Evolutionary conservation across 1,140 invertebrate genomes (phyloP).

Genomic region (Drosophila grimshawi): DNA sequence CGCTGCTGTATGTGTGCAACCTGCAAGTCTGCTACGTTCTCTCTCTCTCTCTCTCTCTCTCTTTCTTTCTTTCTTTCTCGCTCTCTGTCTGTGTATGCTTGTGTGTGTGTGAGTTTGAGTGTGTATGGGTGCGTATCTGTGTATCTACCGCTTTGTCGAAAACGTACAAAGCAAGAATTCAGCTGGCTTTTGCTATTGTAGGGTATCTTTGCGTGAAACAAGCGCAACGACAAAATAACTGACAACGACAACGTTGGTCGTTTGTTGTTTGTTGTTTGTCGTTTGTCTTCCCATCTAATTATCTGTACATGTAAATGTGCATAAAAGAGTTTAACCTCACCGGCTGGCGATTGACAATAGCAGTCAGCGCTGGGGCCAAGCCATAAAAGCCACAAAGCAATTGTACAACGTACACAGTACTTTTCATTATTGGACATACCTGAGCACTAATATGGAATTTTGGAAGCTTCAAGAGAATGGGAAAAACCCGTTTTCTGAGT

Average conservation of each 20-base stretch:
- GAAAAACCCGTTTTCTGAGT: too few species aligned
- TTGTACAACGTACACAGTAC: too few species aligned
- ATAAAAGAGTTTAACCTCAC: too few species aligned
- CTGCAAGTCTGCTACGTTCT: neutral
- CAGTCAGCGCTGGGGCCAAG: too few species aligned
- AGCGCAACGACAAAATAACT: slow-evolving; percentile 14
- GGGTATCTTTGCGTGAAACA: slow-evolving; percentile 38
- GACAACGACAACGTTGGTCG: neutral
- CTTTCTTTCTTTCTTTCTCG: slow-evolving; percentile 8
- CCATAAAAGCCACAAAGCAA: too few species aligned
- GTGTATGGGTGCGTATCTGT: slow-evolving; percentile 2
- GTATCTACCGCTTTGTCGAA: slow-evolving; percentile 28
- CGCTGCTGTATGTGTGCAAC: slow-evolving; percentile 9
- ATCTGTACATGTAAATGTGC: neutral
- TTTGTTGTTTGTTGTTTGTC: neutral
- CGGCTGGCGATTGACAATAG: too few species aligned
- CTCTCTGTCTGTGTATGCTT: slow-evolving; percentile 21
- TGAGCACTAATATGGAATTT: too few species aligned
- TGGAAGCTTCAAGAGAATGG: too few species aligned
- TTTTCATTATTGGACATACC: too few species aligned
- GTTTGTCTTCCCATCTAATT: slow-evolving; percentile 48
- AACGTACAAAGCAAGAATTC: slow-evolving; percentile 4
- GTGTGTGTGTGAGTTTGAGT: neutral
- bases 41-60: slow-evolving; percentile 8
- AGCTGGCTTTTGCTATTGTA: slow-evolving; percentile 34